phyloP scores from a whole-genome alignment of 2,113 vertebrate species.

The Phodopus roborovskii region DNA sequence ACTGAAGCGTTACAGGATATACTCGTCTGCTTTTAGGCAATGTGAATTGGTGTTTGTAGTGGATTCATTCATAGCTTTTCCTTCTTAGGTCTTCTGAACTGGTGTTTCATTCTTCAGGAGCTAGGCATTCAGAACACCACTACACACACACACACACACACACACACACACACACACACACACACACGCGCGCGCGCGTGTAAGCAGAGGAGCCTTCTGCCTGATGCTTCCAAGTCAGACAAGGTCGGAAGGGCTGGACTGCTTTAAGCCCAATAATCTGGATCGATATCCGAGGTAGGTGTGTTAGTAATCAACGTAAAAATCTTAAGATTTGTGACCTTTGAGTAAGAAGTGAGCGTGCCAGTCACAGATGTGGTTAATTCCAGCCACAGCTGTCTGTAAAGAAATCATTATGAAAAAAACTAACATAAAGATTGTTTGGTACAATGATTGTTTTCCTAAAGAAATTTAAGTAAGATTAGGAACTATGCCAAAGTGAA shows the following conservation, averaged over 20 bases:
- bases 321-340: neutral
- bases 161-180: neutral
- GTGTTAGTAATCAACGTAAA: neutral
- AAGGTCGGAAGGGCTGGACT: neutral
- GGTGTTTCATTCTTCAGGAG: neutral
- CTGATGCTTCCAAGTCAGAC: neutral
- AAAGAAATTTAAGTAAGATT: conserved; percentile 52
- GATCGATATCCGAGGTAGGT: neutral
- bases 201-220: neutral
- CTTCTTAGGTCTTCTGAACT: conserved; percentile 54
- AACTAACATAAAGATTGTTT: neutral
- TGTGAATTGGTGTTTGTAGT: conserved; percentile 64
- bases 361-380: neutral
- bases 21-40: conserved; percentile 34
- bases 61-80: conserved; percentile 56
- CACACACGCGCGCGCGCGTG: too few species aligned
- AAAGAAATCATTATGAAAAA: neutral
- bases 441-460: conserved; percentile 41
- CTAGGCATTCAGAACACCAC: neutral
- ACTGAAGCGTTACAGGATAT: conserved; percentile 62
- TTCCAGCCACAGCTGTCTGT: neutral
- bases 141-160: neutral
- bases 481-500: conserved; percentile 35
- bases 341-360: neutral
- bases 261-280: neutral